These are phyloP conservation scores for Adela reaumurella DNA, from an alignment of 2,888 invertebrate species.

Conservation along the genomic window DNA sequence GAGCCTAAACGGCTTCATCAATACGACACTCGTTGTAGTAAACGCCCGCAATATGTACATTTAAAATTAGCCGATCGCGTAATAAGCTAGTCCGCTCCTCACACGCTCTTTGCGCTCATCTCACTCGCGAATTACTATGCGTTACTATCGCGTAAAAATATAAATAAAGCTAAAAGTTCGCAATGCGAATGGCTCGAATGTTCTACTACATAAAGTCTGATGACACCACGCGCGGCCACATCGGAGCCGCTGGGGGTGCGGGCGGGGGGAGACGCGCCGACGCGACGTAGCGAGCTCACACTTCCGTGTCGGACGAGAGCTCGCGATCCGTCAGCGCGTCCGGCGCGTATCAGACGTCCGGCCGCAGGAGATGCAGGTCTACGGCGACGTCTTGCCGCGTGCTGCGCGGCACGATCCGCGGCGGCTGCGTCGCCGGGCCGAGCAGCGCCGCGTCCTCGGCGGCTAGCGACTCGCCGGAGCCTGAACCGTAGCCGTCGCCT, in stretches of 20 bases:
- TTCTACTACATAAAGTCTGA: background rate
- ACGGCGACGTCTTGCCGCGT: conserved; percentile 44
- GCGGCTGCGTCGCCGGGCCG: background rate
- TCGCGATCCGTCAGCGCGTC: conserved; percentile 8
- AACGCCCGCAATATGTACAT: background rate
- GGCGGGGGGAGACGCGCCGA: background rate
- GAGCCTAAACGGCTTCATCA: background rate
- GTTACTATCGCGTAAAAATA: background rate
- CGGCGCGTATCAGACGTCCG: conserved; percentile 29
- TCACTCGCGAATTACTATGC: background rate
- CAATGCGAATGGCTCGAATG: background rate
- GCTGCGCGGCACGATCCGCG: conserved; percentile 24
- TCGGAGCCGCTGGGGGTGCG: background rate
- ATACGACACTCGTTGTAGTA: background rate
- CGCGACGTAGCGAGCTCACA: background rate
- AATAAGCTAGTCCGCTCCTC: background rate
- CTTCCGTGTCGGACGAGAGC: background rate
- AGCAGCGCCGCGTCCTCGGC: conserved; percentile 24
- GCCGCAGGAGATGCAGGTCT: conserved; percentile 43
- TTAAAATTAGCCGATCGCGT: background rate
- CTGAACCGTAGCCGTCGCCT: conserved; percentile 45
- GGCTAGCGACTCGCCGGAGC: conserved; percentile 49
- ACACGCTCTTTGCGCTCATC: background rate
- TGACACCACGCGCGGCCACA: background rate
- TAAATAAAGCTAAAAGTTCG: background rate